Evolutionary conservation across 1,140 invertebrate genomes (phyloP).

Genomic region (Paraescarpia echinospica): DNA sequence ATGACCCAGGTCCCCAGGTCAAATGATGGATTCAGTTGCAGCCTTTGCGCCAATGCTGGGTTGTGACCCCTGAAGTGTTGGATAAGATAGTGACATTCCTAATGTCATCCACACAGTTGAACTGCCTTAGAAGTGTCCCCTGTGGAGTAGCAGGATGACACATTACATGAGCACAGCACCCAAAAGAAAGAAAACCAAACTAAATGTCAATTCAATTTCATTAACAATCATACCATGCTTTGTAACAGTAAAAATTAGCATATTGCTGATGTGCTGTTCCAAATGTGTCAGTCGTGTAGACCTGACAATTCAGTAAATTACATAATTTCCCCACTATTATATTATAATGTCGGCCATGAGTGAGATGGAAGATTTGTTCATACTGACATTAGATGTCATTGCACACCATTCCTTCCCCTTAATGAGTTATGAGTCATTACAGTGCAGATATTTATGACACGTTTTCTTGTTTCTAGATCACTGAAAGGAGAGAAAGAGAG

Average conservation of each 20-base stretch:
- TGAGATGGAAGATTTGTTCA: too few relatives aligned
- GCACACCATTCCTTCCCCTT: too few relatives aligned
- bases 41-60: background rate
- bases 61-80: background rate
- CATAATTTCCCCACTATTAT: too few relatives aligned
- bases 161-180: too few relatives aligned
- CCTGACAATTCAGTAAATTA: too few relatives aligned
- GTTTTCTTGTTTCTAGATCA: background rate
- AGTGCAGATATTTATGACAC: background rate
- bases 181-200: too few relatives aligned
- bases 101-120: too few relatives aligned
- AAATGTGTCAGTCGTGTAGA: too few relatives aligned
- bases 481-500: background rate
- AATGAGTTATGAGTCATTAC: background rate
- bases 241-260: background rate
- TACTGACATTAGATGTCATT: too few relatives aligned
- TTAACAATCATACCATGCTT: background rate
- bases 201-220: background rate
- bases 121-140: too few relatives aligned
- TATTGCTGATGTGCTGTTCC: background rate
- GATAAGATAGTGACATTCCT: background rate
- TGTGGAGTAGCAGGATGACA: too few relatives aligned
- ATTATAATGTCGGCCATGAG: too few relatives aligned
- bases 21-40: background rate
- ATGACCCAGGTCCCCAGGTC: background rate